phyloP scores from a whole-genome alignment of 2,113 vertebrate species.

The Bombycilla garrulus region DNA sequence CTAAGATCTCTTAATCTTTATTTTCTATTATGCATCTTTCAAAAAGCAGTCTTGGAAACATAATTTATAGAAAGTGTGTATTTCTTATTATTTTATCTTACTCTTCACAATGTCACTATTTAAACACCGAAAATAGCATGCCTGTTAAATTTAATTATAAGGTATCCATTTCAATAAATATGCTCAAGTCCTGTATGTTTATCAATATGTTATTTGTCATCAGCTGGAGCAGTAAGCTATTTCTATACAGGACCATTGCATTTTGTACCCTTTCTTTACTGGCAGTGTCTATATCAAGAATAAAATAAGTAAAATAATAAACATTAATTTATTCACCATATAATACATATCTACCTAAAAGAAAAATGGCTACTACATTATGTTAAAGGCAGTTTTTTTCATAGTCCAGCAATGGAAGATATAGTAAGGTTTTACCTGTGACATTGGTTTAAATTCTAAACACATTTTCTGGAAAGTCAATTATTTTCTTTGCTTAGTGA shows the following conservation, averaged over 20 bases:
- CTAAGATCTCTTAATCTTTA: conserved; percentile 1
- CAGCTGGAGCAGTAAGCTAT: neutral
- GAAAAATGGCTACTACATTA: neutral
- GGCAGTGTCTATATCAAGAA: neutral
- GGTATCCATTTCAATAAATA: neutral
- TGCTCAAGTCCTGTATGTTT: neutral
- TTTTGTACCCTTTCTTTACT: neutral
- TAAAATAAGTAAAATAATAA: neutral
- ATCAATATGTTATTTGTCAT: too few species aligned
- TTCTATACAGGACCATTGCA: neutral
- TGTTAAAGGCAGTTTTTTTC: neutral
- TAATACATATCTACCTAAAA: neutral
- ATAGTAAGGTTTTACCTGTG: neutral
- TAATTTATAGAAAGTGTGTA: conserved; percentile 24
- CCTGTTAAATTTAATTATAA: conserved; percentile 30
- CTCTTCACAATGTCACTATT: neutral
- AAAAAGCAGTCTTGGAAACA: neutral
- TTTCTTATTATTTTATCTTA: neutral
- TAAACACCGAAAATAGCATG: neutral
- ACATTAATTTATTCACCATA: neutral
- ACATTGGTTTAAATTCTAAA: neutral
- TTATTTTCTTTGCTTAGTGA: neutral
- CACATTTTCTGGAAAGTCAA: neutral
- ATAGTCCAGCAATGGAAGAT: neutral
- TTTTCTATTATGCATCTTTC: neutral